Base-by-base conservation (phyloP, 2,797 vertebrate genomes). In the Pipistrellus pipistrellus region DNA sequence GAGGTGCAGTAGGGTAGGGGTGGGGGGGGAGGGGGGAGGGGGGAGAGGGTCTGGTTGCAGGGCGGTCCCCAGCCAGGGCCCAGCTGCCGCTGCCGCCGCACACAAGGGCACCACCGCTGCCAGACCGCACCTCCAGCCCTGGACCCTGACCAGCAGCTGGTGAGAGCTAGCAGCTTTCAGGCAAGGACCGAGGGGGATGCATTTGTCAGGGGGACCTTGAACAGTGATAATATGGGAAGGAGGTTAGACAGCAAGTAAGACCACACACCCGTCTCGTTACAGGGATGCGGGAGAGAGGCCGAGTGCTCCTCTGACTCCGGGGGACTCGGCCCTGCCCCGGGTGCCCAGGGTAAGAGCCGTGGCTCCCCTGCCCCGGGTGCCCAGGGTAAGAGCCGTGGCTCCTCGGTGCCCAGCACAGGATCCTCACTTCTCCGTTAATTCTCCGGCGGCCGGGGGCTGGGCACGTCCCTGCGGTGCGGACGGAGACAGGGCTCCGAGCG, bases 61-160 rank as follows among this genome's bases (percentile, higher is more conserved):
- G 35, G 27, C 41, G 10, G 13, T 12, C 32, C 41, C 72, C 0
- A 12, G 25, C 7, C 41, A 10, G 21, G 10, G 4, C 38, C 41
- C 23, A 0, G 7, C 2, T 12, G 21, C 82, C 1, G 20, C n/a
- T 25, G 18, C 7, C 2, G 5, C 7, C 1, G 3, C 23, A 11
- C 55, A 9, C 15, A 4, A 20, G 9, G 11, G 0, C 7, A 0
- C 30, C 3, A 11, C 75, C 38, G 73, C n/a, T 6, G 10, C 18
- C 17, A 7, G 27, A 13, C 12, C 13, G 1, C 53, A 15, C 32
- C 25, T 69, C 64, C 13, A 1, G 13, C 35, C 71, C 46, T 18
- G 41, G 73, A 13, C 18, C 46, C 30, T 41, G 38, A 51, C 55
- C 32, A 6, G 27, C 6, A 6, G 32, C 48, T 8, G 23, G 8